Base-by-base conservation (phyloP, 2,888 invertebrate species). In the Quadroppia sp. region DNA sequence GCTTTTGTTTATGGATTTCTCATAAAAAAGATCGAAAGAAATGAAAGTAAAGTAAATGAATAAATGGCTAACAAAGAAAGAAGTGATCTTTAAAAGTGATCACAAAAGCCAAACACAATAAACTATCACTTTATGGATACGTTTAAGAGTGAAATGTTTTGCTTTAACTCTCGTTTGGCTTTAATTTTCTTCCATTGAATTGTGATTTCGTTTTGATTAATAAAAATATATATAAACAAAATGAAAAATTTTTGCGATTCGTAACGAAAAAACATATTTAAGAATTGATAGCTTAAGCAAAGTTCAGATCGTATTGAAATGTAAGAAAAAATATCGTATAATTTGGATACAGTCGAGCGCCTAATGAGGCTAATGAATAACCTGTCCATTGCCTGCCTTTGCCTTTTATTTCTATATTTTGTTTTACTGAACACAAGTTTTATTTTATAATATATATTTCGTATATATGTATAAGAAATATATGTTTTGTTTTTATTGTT, bases 321-420 rank as follows among this genome's bases (percentile, higher is more conserved):
- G 59, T 15, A 59, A 59, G 13, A 15, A 59, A 30, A 48, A n/a
- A 48, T 9, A 15, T 48, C 23, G 30, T 15, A 28, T 64, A 64
- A 11, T 2, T 36, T 36, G 6, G 13, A 3, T 64, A 64, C 40
- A 64, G 64, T 64, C 64, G 64, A 64, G 36, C 20, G 64, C 64
- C n/a, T 64, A 64, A 64, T 64, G 64, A 64, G 64, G 40, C 64
- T 64, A 64, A 64, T 64, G 64, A 64, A 64, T 64, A 64, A 64
- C 64, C 64, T 64, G 64, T 64, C 64, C 64, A 20, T 64, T 45
- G 45, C 20, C 53, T 53, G n/a, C 9, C 50, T 32, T 64, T 64
- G 64, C 64, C 64, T 64, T 64, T 20, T 9, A 36, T 64, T 64
- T 36, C 9, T 20, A 13, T 25, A 36, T 36, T 36, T 36, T 30